phyloP scores from a whole-genome alignment of 2,113 vertebrate species.

The Ictalurus furcatus region DNA sequence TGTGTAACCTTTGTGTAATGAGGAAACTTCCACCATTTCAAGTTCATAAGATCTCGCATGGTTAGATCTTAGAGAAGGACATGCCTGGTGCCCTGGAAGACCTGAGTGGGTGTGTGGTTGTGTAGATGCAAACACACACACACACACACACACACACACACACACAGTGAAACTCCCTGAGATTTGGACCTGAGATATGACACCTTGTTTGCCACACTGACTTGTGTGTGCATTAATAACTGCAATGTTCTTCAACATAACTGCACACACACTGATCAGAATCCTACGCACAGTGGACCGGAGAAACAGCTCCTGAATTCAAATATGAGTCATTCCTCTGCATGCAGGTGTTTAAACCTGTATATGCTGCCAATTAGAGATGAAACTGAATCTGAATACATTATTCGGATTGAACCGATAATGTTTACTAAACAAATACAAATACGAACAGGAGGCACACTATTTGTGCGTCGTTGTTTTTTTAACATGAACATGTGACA shows the following conservation, averaged over 20 bases:
- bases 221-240: constrained; percentile 57
- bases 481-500: not conserved
- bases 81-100: not conserved
- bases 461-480: not conserved
- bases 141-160: constrained; percentile 1
- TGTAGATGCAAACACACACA: not conserved
- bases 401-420: not conserved
- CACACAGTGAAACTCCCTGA: not conserved
- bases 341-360: not conserved
- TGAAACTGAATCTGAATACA: not conserved
- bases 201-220: constrained; percentile 32
- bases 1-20: not conserved
- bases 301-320: constrained; percentile 16
- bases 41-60: not conserved
- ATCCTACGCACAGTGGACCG: not conserved
- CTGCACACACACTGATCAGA: constrained; percentile 23
- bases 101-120: not conserved
- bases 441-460: not conserved
- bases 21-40: not conserved
- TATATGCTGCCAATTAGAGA: constrained; percentile 1
- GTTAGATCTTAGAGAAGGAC: not conserved
- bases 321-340: constrained; percentile 26
- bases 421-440: not conserved
- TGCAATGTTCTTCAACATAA: constrained; percentile 45
- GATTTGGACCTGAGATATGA: not conserved